These are phyloP conservation scores for Ceryle rudis DNA, from an alignment of 2,797 vertebrate genomes.

Conservation along the genomic window DNA sequence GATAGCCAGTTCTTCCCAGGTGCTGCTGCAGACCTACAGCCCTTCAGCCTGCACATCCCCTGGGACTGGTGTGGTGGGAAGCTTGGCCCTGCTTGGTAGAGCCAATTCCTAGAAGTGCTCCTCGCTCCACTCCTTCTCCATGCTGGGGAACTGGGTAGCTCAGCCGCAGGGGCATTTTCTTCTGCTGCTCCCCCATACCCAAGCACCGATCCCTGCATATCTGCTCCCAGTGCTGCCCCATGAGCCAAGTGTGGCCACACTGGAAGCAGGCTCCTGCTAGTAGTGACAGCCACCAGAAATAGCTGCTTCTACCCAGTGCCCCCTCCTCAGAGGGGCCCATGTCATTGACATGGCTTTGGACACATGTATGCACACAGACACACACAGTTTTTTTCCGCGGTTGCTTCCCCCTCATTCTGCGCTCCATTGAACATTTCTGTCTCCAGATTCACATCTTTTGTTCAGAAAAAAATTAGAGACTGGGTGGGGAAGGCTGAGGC, in stretches of 20 bases:
- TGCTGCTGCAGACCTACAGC: not conserved
- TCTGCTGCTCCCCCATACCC: not conserved
- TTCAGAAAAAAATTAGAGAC: constrained; percentile 11
- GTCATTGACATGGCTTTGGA: not conserved
- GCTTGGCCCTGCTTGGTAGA: not conserved
- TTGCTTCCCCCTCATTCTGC: not conserved
- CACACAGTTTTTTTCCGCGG: not conserved
- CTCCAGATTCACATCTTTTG: constrained; percentile 19
- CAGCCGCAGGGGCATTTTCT: not conserved
- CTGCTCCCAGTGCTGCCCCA: not conserved
- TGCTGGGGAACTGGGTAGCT: not conserved
- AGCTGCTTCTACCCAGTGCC: not conserved
- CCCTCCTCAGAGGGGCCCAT: not conserved
- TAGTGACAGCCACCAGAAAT: not conserved
- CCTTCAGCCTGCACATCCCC: not conserved
- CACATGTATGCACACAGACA: not conserved
- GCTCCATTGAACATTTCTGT: constrained; percentile 12
- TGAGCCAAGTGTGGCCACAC: not conserved
- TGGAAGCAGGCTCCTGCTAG: not conserved
- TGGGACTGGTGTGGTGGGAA: not conserved
- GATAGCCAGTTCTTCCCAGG: not conserved
- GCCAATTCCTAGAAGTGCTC: not conserved
- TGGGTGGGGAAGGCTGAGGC: constrained; percentile 1
- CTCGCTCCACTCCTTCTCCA: not conserved
- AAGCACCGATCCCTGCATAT: not conserved